phyloP scores from a whole-genome alignment of 2,888 invertebrate genomes.

The Cephus pulcher region DNA sequence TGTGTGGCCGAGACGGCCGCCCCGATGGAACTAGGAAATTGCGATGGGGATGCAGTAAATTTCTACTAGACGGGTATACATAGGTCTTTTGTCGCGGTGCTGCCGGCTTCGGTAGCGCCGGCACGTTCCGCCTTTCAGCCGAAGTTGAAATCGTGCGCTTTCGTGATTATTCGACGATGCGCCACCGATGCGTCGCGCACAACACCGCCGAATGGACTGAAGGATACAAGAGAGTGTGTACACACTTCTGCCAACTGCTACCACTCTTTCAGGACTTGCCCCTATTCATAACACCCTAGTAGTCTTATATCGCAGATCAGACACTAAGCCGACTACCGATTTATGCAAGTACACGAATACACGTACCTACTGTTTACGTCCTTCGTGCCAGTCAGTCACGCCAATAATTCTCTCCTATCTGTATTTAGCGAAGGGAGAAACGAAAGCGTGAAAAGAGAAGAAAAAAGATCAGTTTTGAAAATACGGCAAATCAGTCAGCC shows the following conservation, averaged over 20 bases:
- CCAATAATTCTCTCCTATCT: no score
- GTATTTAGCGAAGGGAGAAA: no score
- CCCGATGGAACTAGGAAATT: slow-evolving; percentile 4
- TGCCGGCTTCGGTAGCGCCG: slow-evolving; percentile 3
- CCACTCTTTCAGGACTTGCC: not conserved
- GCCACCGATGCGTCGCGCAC: slow-evolving; percentile 20
- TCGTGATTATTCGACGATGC: slow-evolving; percentile 35
- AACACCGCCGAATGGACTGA: no score
- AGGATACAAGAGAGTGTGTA: not conserved
- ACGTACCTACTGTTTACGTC: no score
- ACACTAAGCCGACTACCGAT: no score
- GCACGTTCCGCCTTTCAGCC: not conserved
- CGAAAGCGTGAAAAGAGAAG: no score
- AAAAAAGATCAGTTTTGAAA: no score
- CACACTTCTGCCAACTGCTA: slow-evolving; percentile 2
- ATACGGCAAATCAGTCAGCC: not conserved
- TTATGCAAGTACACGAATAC: no score
- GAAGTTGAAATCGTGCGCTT: slow-evolving; percentile 29
- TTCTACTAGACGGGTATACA: not conserved
- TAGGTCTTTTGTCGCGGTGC: slow-evolving; percentile 3
- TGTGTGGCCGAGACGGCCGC: no score
- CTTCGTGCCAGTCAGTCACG: no score
- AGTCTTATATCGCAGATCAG: not conserved
- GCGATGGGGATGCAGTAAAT: slow-evolving; percentile 11
- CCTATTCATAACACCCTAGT: not conserved